Percentiles rank a stretch among this genome's conserved stretches.
Evolutionary conservation across 2,113 vertebrate species (phyloP).

Genomic region (Myotis yumanensis): DNA sequence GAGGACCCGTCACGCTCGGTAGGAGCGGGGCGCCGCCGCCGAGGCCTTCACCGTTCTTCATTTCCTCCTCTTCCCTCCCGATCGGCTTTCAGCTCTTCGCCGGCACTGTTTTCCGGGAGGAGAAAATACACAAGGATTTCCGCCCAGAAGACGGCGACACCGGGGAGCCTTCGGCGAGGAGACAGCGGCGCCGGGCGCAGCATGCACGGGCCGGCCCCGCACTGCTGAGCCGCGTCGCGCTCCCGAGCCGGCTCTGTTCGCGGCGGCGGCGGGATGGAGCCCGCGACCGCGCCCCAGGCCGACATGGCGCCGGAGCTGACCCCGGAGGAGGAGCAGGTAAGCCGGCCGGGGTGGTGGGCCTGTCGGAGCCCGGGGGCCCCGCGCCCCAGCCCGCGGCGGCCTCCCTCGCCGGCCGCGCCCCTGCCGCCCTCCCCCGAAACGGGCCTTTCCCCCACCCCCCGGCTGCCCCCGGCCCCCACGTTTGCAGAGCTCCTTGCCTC

Average conservation of each 20-base stretch:
- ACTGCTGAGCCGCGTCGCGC: conserved; percentile 49
- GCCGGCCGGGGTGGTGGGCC: conserved; percentile 60
- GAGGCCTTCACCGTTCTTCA: background rate
- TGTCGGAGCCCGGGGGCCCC: conserved; percentile 48
- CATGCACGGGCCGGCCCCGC: conserved; percentile 43
- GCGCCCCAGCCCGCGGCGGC: background rate
- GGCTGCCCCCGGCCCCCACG: background rate
- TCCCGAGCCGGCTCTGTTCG: background rate
- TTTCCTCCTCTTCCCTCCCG: background rate
- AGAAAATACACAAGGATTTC: conserved; percentile 17
- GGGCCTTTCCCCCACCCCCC: background rate
- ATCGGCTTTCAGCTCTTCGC: background rate
- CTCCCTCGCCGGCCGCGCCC: background rate
- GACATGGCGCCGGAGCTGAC: conserved; percentile 85
- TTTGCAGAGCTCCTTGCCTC: background rate
- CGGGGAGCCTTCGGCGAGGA: background rate
- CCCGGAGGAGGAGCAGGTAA: conserved; percentile 87
- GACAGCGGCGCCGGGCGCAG: conserved; percentile 29
- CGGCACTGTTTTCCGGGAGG: background rate
- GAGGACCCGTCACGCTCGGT: background rate
- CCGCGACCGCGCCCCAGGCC: conserved; percentile 68
- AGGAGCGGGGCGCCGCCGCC: background rate
- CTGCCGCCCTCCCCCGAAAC: background rate
- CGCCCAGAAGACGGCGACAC: background rate
- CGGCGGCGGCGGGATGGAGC: conserved; percentile 58